These are phyloP conservation scores for Hipparchia semele DNA, from an alignment of 2,888 invertebrate species.

Conservation along the genomic window DNA sequence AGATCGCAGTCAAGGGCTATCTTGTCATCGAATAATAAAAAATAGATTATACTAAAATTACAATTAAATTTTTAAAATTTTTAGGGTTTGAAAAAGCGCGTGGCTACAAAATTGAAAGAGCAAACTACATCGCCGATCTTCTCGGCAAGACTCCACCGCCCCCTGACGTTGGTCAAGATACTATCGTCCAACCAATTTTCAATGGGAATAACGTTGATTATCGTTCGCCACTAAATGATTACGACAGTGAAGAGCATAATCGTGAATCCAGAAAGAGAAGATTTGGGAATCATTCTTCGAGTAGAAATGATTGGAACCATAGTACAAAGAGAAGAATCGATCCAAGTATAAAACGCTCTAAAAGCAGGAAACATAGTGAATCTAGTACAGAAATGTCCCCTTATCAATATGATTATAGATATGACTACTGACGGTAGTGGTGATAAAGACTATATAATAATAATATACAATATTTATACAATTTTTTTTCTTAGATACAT, in stretches of 20 bases:
- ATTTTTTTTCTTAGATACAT: too few species aligned
- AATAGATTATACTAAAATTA: background rate
- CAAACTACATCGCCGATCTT: conserved; percentile 78
- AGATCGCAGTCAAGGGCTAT: too few species aligned
- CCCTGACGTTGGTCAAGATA: conserved; percentile 54
- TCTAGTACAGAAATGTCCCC: conserved; percentile 13
- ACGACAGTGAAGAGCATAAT: conserved; percentile 35
- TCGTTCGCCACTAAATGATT: conserved; percentile 43
- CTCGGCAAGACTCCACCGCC: conserved; percentile 51
- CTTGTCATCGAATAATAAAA: too few species aligned
- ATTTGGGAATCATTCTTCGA: conserved; percentile 1
- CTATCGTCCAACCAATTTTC: conserved; percentile 36
- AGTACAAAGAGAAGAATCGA: conserved; percentile 22
- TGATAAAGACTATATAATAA: too few species aligned
- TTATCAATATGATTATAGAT: conserved; percentile 50
- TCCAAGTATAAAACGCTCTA: conserved; percentile 15
- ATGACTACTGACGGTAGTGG: conserved; percentile 52
- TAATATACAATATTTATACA: too few species aligned
- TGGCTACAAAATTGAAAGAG: conserved; percentile 86
- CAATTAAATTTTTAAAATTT: conserved; percentile 39
- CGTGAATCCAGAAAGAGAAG: background rate
- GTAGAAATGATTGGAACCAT: conserved; percentile 21
- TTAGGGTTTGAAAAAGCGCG: conserved; percentile 85
- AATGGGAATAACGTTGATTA: conserved; percentile 37
- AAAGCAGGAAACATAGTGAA: conserved; percentile 24